Evolutionary conservation across 2,797 vertebrate species (phyloP), one percentile per base, ranked within the genome.

Genomic region (Tamandua tetradactyla): DNA sequence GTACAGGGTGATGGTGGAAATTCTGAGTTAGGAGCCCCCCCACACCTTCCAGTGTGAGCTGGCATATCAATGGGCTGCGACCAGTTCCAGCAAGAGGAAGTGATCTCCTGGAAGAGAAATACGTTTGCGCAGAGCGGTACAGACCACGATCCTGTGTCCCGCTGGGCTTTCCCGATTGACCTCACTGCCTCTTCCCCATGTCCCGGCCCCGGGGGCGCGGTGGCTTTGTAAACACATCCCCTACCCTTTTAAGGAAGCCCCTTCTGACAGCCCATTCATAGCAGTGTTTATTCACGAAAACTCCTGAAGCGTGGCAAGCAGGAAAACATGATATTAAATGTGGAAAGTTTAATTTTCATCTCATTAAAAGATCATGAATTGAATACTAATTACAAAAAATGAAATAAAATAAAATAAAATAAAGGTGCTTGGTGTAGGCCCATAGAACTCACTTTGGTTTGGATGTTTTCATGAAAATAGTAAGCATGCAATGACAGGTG

Each of bases 291-390:
- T 99, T 99, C 97, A 97, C 93, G 79, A 97, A 97, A 98, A 98
- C 98, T 98, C 97, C 91, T 97, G 97, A 98, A 98, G 98, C 97
- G 97, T 99, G 98, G 97, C 98, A 94, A 97, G 98, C 98, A 98
- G 97, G 97, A 98, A 99, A 98, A 98, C 98, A 97, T 97, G 96
- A 97, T 96, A 98, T 98, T 99, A 99, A 98, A 98, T 97, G 97
- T 98, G 98, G 98, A 98, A 98, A 98, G 98, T 98, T 99, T 98
- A 98, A 99, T 99, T 99, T 99, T 99, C 97, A 98, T 98, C 98
- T 98, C 98, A 99, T 99, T 98, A 98, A 98, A 98, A 97, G 96
- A 88, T 96, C 76, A 91, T 95, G 93, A 97, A 96, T 83, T 44
- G 92, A 98, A 99, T 98, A 96, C 95, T 98, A 99, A 99, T 98